Conservation (phyloP, 2,113 vertebrate species). For the Pithys albifrons region DNA sequence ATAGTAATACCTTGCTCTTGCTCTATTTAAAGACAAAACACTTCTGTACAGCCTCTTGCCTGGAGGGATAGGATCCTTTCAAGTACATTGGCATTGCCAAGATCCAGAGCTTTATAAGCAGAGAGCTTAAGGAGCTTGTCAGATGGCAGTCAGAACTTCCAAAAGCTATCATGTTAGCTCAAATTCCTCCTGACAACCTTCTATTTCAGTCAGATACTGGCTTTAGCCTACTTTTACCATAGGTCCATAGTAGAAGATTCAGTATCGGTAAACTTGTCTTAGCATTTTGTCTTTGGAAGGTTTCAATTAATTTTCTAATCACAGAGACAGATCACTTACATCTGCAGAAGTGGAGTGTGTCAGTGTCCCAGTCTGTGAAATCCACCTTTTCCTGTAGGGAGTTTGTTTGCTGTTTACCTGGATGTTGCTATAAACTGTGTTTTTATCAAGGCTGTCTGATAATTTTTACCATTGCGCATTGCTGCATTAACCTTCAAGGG, state of each 20-base stretch:
- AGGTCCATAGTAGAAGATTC: not conserved
- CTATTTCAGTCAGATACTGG: not conserved
- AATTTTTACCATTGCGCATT: not conserved
- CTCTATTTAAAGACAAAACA: not conserved
- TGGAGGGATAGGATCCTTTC: not conserved
- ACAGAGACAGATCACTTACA: not conserved
- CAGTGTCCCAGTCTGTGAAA: not conserved
- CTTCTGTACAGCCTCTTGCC: not conserved
- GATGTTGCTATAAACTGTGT: not conserved
- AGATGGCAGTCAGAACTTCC: not conserved
- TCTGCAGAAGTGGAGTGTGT: not conserved
- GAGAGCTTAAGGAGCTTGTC: not conserved
- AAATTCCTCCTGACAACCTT: not conserved
- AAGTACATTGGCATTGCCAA: not conserved
- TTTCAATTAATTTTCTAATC: not conserved
- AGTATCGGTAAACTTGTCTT: not conserved
- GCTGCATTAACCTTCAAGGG: not conserved
- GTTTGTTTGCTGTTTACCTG: not conserved
- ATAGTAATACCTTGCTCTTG: not conserved
- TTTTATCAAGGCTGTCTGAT: not conserved
- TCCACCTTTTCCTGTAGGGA: not conserved
- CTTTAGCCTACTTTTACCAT: not conserved
- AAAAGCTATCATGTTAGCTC: not conserved
- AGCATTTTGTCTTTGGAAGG: not conserved
- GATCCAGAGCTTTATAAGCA: not conserved